These are phyloP conservation scores for Corythaixoides concolor DNA, from an alignment of 2,113 vertebrate species.

Conservation along the genomic window DNA sequence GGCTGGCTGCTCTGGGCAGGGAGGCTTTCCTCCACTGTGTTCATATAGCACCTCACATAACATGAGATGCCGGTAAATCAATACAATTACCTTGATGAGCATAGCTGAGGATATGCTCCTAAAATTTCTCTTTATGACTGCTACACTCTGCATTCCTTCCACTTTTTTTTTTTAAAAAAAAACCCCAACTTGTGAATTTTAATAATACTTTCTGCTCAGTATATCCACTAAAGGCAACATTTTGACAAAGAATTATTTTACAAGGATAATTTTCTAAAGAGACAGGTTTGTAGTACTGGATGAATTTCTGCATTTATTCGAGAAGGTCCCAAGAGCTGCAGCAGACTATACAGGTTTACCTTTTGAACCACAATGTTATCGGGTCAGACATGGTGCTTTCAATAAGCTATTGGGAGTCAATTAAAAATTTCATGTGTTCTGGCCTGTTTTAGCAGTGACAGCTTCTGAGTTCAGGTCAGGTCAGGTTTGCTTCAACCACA, in stretches of 20 bases:
- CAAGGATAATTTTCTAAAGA: not conserved
- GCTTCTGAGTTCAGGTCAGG: not conserved
- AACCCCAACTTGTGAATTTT: not conserved
- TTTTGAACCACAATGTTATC: not conserved
- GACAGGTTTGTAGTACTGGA: not conserved
- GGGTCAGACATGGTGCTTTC: not conserved
- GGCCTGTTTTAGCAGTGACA: not conserved
- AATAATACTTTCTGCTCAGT: not conserved
- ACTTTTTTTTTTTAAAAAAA: not conserved
- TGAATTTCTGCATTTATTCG: not conserved
- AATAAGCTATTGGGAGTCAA: constrained; percentile 9
- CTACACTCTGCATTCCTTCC: not conserved
- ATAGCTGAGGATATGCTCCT: not conserved
- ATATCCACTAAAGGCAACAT: not conserved
- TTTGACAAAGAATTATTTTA: not conserved
- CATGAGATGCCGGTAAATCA: not conserved
- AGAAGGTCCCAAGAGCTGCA: not conserved
- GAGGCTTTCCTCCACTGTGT: not conserved
- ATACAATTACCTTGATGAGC: not conserved
- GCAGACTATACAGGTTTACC: not conserved
- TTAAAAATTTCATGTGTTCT: not conserved
- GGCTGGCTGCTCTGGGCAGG: not conserved
- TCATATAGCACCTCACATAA: not conserved
- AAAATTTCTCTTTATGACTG: not conserved
- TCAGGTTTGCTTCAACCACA: not conserved